These are phyloP conservation scores for Noctua janthe DNA, from an alignment of 2,888 invertebrate genomes.

Conservation along the genomic window DNA sequence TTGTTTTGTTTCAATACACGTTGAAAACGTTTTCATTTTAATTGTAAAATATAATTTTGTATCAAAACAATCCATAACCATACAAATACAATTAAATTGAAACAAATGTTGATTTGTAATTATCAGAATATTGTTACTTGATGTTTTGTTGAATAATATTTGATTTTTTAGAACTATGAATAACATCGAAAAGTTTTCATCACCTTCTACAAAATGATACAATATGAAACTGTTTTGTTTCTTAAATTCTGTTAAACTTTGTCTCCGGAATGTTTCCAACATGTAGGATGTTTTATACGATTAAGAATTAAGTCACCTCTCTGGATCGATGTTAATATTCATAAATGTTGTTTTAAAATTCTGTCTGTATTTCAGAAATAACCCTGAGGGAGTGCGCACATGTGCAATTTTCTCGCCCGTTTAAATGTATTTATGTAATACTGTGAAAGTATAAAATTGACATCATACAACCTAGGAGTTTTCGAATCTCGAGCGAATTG, in stretches of 20 bases:
- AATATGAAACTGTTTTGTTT: background rate
- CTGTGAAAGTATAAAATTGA: background rate
- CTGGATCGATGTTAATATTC: slow-evolving; percentile 54
- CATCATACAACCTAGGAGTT: background rate
- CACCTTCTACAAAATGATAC: slow-evolving; percentile 18
- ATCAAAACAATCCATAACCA: slow-evolving; percentile 1
- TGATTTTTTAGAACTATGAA: background rate
- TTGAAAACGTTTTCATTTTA: background rate
- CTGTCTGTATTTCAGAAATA: slow-evolving; percentile 16
- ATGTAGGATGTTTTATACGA: slow-evolving; percentile 33
- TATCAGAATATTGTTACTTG: background rate
- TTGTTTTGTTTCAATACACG: background rate
- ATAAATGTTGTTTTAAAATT: slow-evolving; percentile 44
- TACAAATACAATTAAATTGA: background rate
- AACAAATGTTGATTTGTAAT: background rate
- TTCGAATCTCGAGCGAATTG: background rate
- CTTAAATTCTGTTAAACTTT: background rate
- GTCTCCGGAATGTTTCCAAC: slow-evolving; percentile 10
- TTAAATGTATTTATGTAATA: background rate
- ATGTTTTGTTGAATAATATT: background rate
- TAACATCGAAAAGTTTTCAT: background rate
- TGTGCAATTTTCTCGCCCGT: background rate
- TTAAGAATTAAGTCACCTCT: slow-evolving; percentile 45
- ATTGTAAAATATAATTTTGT: slow-evolving; percentile 20
- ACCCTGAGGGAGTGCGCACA: slow-evolving; percentile 2